phyloP scores from a whole-genome alignment of 2,797 vertebrate genomes.

The Lacerta bilineata region DNA sequence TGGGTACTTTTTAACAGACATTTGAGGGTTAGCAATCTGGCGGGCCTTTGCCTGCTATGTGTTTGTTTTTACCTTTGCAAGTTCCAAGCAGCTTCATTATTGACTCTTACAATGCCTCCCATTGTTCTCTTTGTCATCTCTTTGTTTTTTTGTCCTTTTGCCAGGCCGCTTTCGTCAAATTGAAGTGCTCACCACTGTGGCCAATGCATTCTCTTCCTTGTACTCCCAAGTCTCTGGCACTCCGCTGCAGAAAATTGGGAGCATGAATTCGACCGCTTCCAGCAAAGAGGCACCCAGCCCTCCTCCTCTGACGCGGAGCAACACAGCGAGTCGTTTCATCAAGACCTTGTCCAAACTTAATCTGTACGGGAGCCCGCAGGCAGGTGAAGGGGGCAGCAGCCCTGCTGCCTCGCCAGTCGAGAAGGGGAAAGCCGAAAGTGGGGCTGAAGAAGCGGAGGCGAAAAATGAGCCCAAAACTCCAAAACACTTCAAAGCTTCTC shows the following conservation, averaged over 20 bases:
- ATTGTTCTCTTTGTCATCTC: conserved; percentile 5
- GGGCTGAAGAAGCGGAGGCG: conserved; percentile 72
- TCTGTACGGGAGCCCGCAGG: conserved; percentile 75
- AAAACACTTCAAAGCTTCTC: conserved; percentile 79
- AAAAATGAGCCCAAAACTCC: conserved; percentile 81
- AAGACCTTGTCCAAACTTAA: conserved; percentile 89
- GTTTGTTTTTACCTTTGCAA: conserved; percentile 26
- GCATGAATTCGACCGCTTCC: conserved; percentile 78
- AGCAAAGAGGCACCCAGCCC: conserved; percentile 79
- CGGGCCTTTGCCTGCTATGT: not conserved
- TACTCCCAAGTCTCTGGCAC: conserved; percentile 97
- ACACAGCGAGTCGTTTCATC: conserved; percentile 89
- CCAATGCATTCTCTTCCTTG: conserved; percentile 95
- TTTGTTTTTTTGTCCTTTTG: conserved; percentile 36
- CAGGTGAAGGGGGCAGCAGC: conserved; percentile 60
- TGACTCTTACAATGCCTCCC: conserved; percentile 14
- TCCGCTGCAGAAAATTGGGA: conserved; percentile 89
- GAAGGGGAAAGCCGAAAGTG: conserved; percentile 66
- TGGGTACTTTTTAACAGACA: not conserved
- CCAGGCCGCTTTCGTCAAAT: conserved; percentile 98
- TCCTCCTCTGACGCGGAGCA: conserved; percentile 83
- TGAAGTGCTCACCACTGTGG: conserved; percentile 95
- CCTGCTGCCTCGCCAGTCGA: conserved; percentile 63
- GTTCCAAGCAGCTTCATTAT: conserved; percentile 18
- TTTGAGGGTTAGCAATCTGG: not conserved